Evolutionary conservation across 2,888 invertebrate species (phyloP).

Genomic region (Drosophila picticornis): DNA sequence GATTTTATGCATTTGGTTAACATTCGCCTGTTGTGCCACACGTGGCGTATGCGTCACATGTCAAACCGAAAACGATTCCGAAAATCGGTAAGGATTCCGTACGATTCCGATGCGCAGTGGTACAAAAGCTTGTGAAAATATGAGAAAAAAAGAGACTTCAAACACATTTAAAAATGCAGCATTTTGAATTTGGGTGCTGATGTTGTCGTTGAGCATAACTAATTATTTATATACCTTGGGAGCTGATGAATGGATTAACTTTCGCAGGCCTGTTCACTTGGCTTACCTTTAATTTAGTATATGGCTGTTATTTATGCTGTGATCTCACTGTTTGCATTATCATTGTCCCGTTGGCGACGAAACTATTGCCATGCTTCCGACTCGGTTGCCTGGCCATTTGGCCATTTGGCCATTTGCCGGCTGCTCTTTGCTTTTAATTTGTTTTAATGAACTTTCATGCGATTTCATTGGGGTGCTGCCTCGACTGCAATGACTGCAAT

Average conservation of each 20-base stretch:
- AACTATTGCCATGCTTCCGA: slow-evolving; percentile 60
- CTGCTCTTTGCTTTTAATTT: slow-evolving; percentile 74
- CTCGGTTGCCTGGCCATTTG: slow-evolving; percentile 59
- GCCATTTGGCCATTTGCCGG: slow-evolving; percentile 58
- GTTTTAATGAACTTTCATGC: slow-evolving; percentile 78
- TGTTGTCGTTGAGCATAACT: background rate
- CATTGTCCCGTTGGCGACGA: slow-evolving; percentile 23
- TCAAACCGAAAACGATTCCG: background rate
- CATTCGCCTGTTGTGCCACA: background rate
- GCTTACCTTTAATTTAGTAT: background rate
- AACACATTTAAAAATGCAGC: background rate
- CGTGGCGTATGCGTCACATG: background rate
- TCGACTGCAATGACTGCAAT: slow-evolving; percentile 75
- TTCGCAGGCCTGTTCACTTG: background rate
- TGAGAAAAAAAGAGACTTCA: background rate
- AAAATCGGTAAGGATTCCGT: background rate
- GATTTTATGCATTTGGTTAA: background rate
- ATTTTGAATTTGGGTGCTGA: background rate
- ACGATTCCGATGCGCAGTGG: too few species aligned
- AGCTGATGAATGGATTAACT: background rate
- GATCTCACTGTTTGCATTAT: slow-evolving; percentile 6
- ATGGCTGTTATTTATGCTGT: background rate
- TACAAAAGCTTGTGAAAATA: background rate
- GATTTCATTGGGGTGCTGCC: slow-evolving; percentile 59
- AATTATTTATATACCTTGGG: background rate